phyloP scores from a whole-genome alignment of 2,888 invertebrate genomes.

The Metalampra italica region DNA sequence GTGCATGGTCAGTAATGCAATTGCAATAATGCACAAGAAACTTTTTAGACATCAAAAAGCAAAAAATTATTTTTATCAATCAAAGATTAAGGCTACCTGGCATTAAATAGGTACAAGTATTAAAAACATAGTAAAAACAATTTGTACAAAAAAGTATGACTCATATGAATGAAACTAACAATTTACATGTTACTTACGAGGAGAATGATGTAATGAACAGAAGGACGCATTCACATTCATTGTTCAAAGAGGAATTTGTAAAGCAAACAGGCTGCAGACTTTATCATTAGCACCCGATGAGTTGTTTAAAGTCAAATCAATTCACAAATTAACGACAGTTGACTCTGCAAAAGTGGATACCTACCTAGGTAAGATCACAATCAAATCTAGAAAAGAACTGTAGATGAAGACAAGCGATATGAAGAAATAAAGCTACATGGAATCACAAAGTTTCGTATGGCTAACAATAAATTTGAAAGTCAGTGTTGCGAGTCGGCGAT shows the following conservation, averaged over 20 bases:
- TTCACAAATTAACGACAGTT: not conserved
- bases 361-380: not conserved
- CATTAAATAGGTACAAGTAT: not conserved
- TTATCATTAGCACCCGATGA: not conserved
- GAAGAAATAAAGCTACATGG: not conserved
- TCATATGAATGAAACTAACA: not conserved
- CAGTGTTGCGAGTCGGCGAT: conserved; percentile 4
- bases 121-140: not conserved
- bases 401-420: not conserved
- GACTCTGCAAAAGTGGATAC: not conserved
- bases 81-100: not conserved
- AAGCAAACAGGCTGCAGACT: conserved; percentile 2
- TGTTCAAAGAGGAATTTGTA: not conserved
- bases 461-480: conserved; percentile 1
- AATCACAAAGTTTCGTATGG: not conserved
- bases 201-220: conserved; percentile 1
- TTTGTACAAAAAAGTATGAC: not conserved
- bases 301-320: not conserved
- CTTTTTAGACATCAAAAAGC: not conserved
- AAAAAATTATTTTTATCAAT: too few species aligned
- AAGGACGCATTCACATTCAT: conserved; percentile 4
- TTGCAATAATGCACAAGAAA: conserved; percentile 1
- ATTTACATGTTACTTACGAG: not conserved
- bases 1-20: conserved; percentile 47
- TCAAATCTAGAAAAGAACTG: not conserved